Evolutionary conservation across 1,140 invertebrate genomes (phyloP).

Genomic region (Eupristina koningsbergeri): DNA sequence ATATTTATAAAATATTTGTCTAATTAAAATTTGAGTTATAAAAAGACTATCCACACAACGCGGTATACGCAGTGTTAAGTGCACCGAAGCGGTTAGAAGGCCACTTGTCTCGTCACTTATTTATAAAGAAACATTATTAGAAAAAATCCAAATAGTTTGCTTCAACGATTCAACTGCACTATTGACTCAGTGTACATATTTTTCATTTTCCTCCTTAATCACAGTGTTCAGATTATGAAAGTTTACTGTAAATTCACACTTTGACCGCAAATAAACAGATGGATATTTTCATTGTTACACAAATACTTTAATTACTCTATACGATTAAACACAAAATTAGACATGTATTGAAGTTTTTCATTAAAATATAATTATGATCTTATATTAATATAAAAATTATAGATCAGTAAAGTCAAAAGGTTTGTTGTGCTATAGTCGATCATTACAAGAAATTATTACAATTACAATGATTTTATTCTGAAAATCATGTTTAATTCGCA

Average conservation of each 20-base stretch:
- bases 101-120: background rate
- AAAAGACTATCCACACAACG: background rate
- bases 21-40: background rate
- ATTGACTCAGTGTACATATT: no score
- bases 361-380: background rate
- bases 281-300: no score
- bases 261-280: no score
- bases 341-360: no score
- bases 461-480: constrained; percentile 21
- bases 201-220: no score
- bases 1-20: background rate
- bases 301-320: no score
- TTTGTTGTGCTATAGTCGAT: constrained; percentile 4
- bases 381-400: background rate
- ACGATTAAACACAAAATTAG: no score
- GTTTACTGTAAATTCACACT: no score
- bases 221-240: no score
- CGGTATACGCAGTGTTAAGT: background rate
- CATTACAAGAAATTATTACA: background rate
- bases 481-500: background rate
- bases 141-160: no score
- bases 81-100: background rate
- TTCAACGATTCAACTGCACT: no score
- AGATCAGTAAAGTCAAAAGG: background rate
- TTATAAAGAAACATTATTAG: background rate